Evolutionary conservation across 2,888 invertebrate genomes (phyloP), one percentile per base, ranked within the genome.

Genomic region (Aethes cnicana): DNA sequence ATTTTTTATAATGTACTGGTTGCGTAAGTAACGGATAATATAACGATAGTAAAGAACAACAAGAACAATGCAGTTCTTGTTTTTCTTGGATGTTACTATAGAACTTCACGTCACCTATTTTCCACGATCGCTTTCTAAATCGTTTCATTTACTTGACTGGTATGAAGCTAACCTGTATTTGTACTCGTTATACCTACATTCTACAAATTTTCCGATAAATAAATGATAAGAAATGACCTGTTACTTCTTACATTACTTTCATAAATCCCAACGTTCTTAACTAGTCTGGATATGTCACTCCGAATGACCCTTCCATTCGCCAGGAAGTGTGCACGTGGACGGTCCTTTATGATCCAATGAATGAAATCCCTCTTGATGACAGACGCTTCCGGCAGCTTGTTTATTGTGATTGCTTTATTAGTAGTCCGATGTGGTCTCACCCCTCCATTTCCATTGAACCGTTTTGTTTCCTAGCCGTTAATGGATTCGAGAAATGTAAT

Each of bases 291-390:
- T 47, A 50, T 50, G 50, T 43, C 47, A 21, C 30, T 11, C 11
- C 43, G 26, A 25, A 12, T 48, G 48, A 39, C 32, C 47, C 47
- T 41, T 54, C 46, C 35, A 33, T 32, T 39, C 42, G 46, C 21
- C 46, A 36, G 54, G 46, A 50, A 49, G 33, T 36, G 36, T 37
- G 46, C 47, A 35, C 50, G 50, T 43, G 47, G 42, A 47, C 35
- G 44, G 33, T 37, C 50, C 65, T 72, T 73, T 72, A 66, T 66
- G 68, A 71, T 56, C 26, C 28, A 57, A 64, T 66, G 60, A 67
- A 63, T 77, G 69, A 67, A 78, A 73, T 77, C 69, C 74, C 72
- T 70, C 63, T 74, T 71, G 69, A 71, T 72, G 76, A 73, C 70
- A 69, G 63, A 72, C 62, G 70, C 66, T 78, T 83, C 83, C 83